Evolutionary conservation across 2,888 invertebrate genomes (phyloP).

Genomic region (Sminthurinus aureus): DNA sequence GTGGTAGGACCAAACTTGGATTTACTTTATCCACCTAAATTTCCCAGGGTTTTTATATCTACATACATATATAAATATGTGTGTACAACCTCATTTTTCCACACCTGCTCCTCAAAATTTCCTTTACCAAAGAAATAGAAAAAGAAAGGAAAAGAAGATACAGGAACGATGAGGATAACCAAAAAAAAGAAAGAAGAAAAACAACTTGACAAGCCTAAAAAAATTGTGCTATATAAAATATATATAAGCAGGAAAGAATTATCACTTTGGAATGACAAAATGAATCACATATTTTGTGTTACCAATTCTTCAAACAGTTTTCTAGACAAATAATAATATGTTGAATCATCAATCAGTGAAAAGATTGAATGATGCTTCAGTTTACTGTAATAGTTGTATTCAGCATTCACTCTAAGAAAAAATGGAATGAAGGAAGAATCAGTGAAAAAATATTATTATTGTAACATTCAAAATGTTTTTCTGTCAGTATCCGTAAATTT

Average conservation of each 20-base stretch:
- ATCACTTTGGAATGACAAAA: conserved; percentile 8
- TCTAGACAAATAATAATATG: not conserved
- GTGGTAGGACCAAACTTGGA: conserved; percentile 13
- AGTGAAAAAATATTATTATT: not conserved
- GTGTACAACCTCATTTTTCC: conserved; percentile 11
- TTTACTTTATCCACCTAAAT: not conserved
- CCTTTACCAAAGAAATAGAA: not conserved
- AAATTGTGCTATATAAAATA: not conserved
- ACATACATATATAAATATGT: not conserved
- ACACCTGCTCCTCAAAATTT: conserved; percentile 31
- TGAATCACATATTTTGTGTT: not conserved
- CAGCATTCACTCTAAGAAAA: not conserved
- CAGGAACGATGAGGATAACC: not conserved
- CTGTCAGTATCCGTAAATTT: too few species aligned
- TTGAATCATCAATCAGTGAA: conserved; percentile 33
- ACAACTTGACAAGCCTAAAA: not conserved
- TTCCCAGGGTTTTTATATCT: not conserved
- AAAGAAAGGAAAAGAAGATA: not conserved
- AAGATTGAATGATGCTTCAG: conserved; percentile 20
- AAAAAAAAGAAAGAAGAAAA: not conserved
- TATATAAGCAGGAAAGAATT: conserved; percentile 4
- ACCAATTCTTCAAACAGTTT: not conserved
- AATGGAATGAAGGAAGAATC: conserved; percentile 2
- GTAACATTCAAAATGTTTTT: too few species aligned
- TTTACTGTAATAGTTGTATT: too few species aligned